Evolutionary conservation across 2,888 invertebrate genomes (phyloP).

Genomic region (Dasypogon diadema): DNA sequence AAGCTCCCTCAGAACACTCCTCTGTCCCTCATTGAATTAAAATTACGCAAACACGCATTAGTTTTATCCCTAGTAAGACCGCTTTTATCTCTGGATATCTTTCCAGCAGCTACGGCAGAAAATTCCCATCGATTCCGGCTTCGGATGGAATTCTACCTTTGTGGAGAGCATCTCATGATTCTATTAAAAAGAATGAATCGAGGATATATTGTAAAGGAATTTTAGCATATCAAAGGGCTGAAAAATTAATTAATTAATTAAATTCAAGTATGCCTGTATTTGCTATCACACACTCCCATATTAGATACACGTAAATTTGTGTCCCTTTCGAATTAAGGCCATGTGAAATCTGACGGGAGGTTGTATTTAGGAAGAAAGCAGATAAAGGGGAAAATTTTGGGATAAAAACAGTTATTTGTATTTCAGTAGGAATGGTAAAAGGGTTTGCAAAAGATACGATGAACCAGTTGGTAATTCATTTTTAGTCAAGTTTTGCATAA

Average conservation of each 20-base stretch:
- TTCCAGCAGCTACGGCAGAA: conserved; percentile 27
- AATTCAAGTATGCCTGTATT: conserved; percentile 52
- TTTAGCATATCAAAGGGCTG: conserved; percentile 56
- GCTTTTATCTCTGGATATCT: conserved; percentile 30
- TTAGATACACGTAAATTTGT: background rate
- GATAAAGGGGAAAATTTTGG: background rate
- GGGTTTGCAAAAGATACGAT: conserved; percentile 14
- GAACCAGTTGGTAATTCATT: conserved; percentile 35
- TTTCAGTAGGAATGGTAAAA: background rate
- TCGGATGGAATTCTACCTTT: conserved; percentile 47
- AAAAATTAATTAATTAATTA: conserved; percentile 56
- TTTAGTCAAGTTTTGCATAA: background rate
- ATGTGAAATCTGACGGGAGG: conserved; percentile 19
- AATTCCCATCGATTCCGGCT: conserved; percentile 37
- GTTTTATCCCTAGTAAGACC: conserved; percentile 7
- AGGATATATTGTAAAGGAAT: conserved; percentile 52
- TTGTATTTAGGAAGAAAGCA: conserved; percentile 13
- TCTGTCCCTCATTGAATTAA: background rate
- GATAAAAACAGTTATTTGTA: conserved; percentile 2
- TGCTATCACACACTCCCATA: conserved; percentile 13
- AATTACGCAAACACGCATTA: background rate
- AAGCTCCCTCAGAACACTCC: conserved; percentile 6
- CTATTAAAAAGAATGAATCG: conserved; percentile 36
- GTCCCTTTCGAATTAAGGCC: background rate
- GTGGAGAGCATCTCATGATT: conserved; percentile 43